Percentiles rank a stretch among this genome's conserved stretches.
phyloP scores from a whole-genome alignment of 1,140 invertebrate species.

The Fopius arisanus region DNA sequence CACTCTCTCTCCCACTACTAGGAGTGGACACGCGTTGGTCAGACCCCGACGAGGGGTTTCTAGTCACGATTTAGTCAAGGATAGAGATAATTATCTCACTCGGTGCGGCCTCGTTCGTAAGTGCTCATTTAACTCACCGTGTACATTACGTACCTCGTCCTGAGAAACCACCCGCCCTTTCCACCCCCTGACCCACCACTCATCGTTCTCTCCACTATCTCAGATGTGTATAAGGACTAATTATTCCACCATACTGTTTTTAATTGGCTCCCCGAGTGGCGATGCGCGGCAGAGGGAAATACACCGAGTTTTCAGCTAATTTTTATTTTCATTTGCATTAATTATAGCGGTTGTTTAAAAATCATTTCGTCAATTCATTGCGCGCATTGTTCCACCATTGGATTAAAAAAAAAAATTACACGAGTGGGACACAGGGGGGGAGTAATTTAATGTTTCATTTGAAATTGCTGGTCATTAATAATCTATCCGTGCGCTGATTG shows the following conservation, averaged over 20 bases:
- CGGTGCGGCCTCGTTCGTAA: conserved; percentile 53
- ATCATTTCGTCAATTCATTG: background rate
- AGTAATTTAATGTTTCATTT: conserved; percentile 20
- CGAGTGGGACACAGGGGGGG: background rate
- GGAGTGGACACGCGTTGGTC: conserved; percentile 33
- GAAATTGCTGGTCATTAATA: conserved; percentile 46
- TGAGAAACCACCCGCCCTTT: background rate
- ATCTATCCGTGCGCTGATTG: conserved; percentile 10
- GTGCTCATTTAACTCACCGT: conserved; percentile 56
- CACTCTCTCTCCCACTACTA: conserved; percentile 43
- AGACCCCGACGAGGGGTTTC: conserved; percentile 46
- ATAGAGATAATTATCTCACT: conserved; percentile 60
- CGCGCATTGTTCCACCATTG: background rate
- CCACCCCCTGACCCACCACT: background rate
- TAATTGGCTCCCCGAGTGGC: background rate
- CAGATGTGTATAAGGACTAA: background rate
- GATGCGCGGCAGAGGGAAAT: background rate
- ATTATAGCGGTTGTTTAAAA: background rate
- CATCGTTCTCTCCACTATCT: background rate
- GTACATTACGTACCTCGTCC: conserved; percentile 17
- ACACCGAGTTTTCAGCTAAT: background rate
- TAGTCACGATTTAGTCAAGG: conserved; percentile 65
- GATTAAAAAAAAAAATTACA: background rate
- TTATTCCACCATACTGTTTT: background rate
- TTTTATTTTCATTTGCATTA: background rate